These are phyloP conservation scores for Climacteris rufus DNA, from an alignment of 2,113 vertebrate species.

Conservation along the genomic window DNA sequence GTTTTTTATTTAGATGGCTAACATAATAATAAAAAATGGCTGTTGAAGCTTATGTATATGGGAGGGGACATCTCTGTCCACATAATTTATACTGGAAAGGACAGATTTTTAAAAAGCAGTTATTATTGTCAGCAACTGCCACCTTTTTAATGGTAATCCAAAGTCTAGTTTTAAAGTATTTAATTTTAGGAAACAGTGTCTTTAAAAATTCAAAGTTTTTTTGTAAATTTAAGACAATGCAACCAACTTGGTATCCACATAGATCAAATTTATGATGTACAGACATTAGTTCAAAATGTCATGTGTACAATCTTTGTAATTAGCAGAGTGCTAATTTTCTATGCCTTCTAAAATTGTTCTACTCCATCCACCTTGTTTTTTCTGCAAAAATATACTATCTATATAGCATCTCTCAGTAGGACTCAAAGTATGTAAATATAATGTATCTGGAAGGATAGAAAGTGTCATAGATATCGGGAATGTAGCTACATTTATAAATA, in stretches of 20 bases:
- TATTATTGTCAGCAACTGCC: neutral
- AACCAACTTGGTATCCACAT: neutral
- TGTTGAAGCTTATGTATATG: neutral
- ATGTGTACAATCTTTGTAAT: neutral
- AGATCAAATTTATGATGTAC: neutral
- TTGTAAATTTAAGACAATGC: neutral
- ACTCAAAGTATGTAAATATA: neutral
- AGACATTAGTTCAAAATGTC: neutral
- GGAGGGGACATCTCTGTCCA: neutral
- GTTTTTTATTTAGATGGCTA: neutral
- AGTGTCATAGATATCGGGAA: neutral
- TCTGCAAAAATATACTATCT: neutral
- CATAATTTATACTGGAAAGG: neutral
- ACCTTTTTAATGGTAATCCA: neutral
- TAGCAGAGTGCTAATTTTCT: neutral
- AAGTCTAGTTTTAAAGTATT: neutral
- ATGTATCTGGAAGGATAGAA: neutral
- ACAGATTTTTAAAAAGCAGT: rapidly evolving
- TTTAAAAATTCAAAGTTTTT: neutral
- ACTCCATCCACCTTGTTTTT: neutral
- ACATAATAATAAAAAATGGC: neutral
- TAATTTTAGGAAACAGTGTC: neutral
- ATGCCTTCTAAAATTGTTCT: neutral
- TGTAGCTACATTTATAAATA: neutral
- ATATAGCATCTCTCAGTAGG: neutral